Percentiles rank a stretch among this genome's conserved stretches.
phyloP scores from a whole-genome alignment of 2,113 vertebrate species.

The Hystrix brachyura region DNA sequence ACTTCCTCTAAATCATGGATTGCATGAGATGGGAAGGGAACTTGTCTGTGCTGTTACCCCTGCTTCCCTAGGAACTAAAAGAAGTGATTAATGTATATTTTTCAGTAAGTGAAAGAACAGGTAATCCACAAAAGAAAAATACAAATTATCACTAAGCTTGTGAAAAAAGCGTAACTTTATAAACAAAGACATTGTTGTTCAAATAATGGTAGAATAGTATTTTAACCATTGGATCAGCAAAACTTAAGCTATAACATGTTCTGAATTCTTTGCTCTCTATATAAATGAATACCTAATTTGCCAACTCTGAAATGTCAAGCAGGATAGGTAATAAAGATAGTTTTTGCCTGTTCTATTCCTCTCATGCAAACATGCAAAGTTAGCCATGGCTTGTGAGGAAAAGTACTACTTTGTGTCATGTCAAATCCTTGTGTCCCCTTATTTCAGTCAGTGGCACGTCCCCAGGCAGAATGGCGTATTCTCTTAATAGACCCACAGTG shows the following conservation, averaged over 20 bases:
- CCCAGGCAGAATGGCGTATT: neutral
- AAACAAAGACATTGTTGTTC: constrained; percentile 25
- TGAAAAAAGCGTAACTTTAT: neutral
- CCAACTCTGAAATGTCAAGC: neutral
- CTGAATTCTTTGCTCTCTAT: neutral
- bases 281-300: neutral
- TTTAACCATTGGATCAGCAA: neutral
- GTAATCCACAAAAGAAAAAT: neutral
- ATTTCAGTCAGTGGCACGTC: neutral
- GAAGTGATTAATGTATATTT: neutral
- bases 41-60: neutral
- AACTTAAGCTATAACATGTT: neutral
- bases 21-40: neutral
- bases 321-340: neutral
- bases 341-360: neutral
- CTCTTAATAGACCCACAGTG: neutral
- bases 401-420: neutral
- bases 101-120: neutral
- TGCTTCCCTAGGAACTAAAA: neutral
- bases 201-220: neutral
- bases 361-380: neutral
- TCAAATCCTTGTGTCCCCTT: neutral
- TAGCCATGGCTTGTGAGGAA: neutral
- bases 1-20: neutral
- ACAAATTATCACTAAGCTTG: neutral